Conservation (phyloP, 2,888 invertebrate genomes). For the Trichogramma dendrolimi region DNA sequence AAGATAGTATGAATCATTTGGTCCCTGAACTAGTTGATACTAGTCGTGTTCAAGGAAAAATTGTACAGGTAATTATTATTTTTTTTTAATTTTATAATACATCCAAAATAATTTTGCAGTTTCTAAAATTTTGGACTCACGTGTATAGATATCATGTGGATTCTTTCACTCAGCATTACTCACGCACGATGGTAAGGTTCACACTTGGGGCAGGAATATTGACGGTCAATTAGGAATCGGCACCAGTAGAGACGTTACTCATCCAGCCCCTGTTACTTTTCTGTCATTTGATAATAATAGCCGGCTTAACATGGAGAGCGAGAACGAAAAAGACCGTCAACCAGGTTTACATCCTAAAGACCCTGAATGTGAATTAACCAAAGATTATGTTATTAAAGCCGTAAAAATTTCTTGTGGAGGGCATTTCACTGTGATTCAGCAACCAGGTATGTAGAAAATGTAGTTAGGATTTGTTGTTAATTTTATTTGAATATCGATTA, state of each 20-base stretch:
- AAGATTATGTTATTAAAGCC: slow-evolving; percentile 42
- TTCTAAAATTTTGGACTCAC: slow-evolving; percentile 16
- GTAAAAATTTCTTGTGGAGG: slow-evolving; percentile 65
- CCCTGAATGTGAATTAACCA: too few species aligned
- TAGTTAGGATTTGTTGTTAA: slow-evolving; percentile 62
- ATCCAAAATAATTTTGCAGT: slow-evolving; percentile 13
- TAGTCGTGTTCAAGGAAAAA: slow-evolving; percentile 59
- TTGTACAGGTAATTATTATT: slow-evolving; percentile 57
- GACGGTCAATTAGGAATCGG: slow-evolving; percentile 85
- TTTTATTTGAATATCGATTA: slow-evolving; percentile 74
- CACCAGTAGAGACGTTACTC: slow-evolving; percentile 58
- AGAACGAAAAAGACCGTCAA: slow-evolving; percentile 14
- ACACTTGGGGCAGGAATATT: slow-evolving; percentile 83
- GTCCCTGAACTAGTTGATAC: slow-evolving; percentile 63
- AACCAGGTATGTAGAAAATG: slow-evolving; percentile 44
- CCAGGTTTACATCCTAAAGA: not conserved
- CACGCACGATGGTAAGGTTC: slow-evolving; percentile 67
- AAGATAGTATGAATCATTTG: slow-evolving; percentile 54
- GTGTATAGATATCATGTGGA: slow-evolving; percentile 60
- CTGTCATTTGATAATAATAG: slow-evolving; percentile 41
- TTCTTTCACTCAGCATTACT: slow-evolving; percentile 78
- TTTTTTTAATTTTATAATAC: slow-evolving; percentile 9
- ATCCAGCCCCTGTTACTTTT: slow-evolving; percentile 53
- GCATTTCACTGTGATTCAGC: slow-evolving; percentile 71
- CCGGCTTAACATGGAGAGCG: slow-evolving; percentile 22